Percentiles rank a stretch among this genome's conserved stretches.
Conservation (phyloP, 2,888 invertebrate genomes). For the Volucella zonaria region DNA sequence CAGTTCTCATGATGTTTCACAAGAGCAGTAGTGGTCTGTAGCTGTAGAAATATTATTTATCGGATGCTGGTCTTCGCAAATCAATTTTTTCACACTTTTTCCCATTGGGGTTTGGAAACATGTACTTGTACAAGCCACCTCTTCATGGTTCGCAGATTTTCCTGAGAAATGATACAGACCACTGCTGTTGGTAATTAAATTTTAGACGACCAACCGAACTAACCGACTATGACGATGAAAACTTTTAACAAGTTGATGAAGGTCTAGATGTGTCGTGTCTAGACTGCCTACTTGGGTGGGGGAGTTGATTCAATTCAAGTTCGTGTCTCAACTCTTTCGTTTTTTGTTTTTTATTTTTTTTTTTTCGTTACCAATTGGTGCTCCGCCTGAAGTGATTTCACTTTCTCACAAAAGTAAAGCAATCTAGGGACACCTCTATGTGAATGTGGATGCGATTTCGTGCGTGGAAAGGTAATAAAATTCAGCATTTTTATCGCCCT, state of each 20-base stretch:
- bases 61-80: conserved; percentile 62
- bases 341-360: too few species aligned
- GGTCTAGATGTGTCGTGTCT: conserved; percentile 53
- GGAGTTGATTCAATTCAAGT: conserved; percentile 13
- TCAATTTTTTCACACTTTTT: conserved; percentile 69
- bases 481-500: conserved; percentile 57
- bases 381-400: conserved; percentile 52
- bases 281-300: conserved; percentile 30
- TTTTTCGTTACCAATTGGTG: conserved; percentile 16
- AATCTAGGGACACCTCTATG: conserved; percentile 43
- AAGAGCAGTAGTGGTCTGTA: conserved; percentile 14
- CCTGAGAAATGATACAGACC: conserved; percentile 58
- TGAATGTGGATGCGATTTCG: conserved; percentile 43
- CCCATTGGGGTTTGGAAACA: conserved; percentile 3
- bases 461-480: conserved; percentile 61
- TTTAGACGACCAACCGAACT: conserved; percentile 18
- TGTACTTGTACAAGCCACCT: not conserved
- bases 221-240: conserved; percentile 19
- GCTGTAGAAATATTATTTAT: conserved; percentile 61
- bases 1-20: conserved; percentile 47
- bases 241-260: conserved; percentile 29
- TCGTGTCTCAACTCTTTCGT: conserved; percentile 56
- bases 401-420: conserved; percentile 55
- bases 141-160: conserved; percentile 67
- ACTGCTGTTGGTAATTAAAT: conserved; percentile 58